phyloP scores from a whole-genome alignment of 1,140 invertebrate genomes.

The Theocolax elegans region DNA sequence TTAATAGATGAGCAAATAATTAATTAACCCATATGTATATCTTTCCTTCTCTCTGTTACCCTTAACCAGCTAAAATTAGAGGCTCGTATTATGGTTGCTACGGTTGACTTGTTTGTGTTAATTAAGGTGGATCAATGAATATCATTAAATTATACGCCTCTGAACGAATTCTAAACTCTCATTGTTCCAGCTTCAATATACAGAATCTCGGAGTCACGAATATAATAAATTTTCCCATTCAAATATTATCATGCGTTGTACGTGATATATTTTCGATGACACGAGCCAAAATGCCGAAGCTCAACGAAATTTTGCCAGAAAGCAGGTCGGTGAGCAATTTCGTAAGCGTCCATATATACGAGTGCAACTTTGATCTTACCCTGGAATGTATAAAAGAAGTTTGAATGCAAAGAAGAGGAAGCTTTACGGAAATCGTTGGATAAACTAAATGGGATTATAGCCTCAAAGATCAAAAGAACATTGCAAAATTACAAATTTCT shows the following conservation, averaged over 20 bases:
- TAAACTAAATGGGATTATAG: no score
- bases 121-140: conserved; percentile 10
- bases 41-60: no score
- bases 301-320: no score
- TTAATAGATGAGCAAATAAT: conserved; percentile 4
- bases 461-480: background rate
- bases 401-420: background rate
- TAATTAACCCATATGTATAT: background rate
- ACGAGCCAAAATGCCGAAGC: no score
- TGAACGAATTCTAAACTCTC: background rate
- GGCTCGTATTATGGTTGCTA: background rate
- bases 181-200: conserved; percentile 1
- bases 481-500: background rate
- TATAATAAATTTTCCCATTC: no score
- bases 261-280: no score
- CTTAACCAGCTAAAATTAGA: background rate
- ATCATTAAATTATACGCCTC: background rate
- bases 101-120: conserved; percentile 12
- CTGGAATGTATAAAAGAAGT: background rate
- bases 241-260: no score
- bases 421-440: background rate
- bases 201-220: no score
- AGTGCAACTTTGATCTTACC: no score
- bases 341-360: no score
- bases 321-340: no score